A percentile compares a stretch with the other conserved stretches of the same genome.
These are phyloP conservation scores for Chromobotia macracanthus DNA, from an alignment of 2,797 vertebrate genomes.

Conservation along the genomic window DNA sequence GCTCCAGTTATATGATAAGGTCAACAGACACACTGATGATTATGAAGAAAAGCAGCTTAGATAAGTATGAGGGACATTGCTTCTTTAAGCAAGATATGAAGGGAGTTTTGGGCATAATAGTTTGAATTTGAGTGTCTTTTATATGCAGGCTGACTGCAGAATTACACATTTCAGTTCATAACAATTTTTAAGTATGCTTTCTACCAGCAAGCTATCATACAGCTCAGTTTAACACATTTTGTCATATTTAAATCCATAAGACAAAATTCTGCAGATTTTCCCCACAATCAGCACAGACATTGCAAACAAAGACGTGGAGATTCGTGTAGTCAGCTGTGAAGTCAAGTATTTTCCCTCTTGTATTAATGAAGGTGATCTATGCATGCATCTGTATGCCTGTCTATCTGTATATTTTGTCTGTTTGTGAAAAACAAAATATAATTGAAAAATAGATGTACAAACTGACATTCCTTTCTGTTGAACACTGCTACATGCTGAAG, in stretches of 20 bases:
- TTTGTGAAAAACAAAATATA: not conserved
- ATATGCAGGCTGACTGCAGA: no score
- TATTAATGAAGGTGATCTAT: no score
- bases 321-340: no score
- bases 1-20: conserved; percentile 5
- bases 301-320: no score
- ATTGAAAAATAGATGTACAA: not conserved
- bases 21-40: conserved; percentile 13
- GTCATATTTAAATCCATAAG: no score
- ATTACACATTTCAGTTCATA: no score
- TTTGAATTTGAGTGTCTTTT: not conserved
- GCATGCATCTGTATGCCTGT: not conserved
- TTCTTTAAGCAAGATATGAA: not conserved
- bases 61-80: not conserved
- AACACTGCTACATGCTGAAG: not conserved
- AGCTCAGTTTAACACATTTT: no score
- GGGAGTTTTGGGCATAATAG: not conserved
- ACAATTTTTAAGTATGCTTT: no score
- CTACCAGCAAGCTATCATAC: no score
- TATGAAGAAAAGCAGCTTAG: not conserved
- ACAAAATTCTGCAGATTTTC: no score
- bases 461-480: not conserved
- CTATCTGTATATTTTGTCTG: not conserved
- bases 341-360: no score
- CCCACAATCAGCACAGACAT: no score